These are phyloP conservation scores for Malaclemys terrapin DNA, from an alignment of 2,113 vertebrate genomes.

Conservation along the genomic window DNA sequence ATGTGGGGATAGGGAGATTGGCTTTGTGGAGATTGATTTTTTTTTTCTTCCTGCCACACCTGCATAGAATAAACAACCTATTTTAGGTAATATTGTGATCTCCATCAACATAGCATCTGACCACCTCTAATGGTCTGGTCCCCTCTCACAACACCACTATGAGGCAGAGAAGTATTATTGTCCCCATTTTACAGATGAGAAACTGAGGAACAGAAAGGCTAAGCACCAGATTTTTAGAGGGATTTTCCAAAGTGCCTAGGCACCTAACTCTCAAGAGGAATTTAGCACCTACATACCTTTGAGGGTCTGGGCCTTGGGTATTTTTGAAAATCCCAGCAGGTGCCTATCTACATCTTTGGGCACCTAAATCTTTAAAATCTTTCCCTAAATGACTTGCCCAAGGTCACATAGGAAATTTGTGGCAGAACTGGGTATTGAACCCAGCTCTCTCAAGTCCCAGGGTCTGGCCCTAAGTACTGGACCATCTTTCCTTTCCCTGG, in stretches of 20 bases:
- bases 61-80: not conserved
- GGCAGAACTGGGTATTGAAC: not conserved
- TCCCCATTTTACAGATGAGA: not conserved
- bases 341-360: not conserved
- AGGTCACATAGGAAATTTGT: not conserved
- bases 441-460: not conserved
- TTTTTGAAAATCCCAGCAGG: too few species aligned
- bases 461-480: not conserved
- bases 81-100: not conserved
- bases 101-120: not conserved
- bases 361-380: not conserved
- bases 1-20: not conserved
- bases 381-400: too few species aligned
- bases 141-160: not conserved
- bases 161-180: not conserved
- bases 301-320: too few species aligned
- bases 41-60: not conserved
- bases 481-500: rapidly evolving
- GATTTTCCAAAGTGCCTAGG: not conserved
- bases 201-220: not conserved
- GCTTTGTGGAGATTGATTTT: too few species aligned
- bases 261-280: not conserved
- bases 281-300: too few species aligned
- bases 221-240: not conserved
- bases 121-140: not conserved